These are phyloP conservation scores for Amorpha juglandis DNA, from an alignment of 2,888 invertebrate genomes.

Conservation along the genomic window DNA sequence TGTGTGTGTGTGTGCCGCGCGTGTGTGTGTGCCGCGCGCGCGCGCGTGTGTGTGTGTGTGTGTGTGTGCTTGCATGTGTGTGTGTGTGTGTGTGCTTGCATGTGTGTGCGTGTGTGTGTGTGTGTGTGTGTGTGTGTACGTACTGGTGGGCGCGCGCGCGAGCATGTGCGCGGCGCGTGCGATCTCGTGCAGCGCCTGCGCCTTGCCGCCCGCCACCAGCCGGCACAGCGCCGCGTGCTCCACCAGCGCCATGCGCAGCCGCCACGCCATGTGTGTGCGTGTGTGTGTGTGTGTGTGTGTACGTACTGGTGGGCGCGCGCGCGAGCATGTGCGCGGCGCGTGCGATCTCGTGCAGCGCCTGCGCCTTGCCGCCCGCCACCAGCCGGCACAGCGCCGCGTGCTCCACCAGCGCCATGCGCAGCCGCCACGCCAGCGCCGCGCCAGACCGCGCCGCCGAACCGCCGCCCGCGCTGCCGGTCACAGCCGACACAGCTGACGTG, in stretches of 20 bases:
- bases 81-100: too few species aligned
- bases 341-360: constrained; percentile 92
- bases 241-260: constrained; percentile 96
- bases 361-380: constrained; percentile 97
- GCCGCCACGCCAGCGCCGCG: constrained; percentile 88
- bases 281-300: background rate
- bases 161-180: constrained; percentile 66
- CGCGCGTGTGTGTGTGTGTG: too few species aligned
- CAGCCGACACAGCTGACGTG: constrained; percentile 84
- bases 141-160: constrained; percentile 40
- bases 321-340: constrained; percentile 62
- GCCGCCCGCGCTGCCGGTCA: constrained; percentile 52
- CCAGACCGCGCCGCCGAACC: constrained; percentile 50
- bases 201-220: constrained; percentile 98
- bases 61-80: background rate
- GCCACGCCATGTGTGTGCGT: constrained; percentile 84
- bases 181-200: constrained; percentile 93
- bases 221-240: constrained; percentile 99
- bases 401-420: constrained; percentile 97
- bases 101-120: background rate
- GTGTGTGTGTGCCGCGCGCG: too few species aligned
- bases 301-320: constrained; percentile 39
- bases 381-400: constrained; percentile 98
- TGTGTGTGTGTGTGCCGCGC: too few species aligned
- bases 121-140: constrained; percentile 6